Base-by-base conservation (phyloP, 2,888 invertebrate species). In the Stratiomys singularior region DNA sequence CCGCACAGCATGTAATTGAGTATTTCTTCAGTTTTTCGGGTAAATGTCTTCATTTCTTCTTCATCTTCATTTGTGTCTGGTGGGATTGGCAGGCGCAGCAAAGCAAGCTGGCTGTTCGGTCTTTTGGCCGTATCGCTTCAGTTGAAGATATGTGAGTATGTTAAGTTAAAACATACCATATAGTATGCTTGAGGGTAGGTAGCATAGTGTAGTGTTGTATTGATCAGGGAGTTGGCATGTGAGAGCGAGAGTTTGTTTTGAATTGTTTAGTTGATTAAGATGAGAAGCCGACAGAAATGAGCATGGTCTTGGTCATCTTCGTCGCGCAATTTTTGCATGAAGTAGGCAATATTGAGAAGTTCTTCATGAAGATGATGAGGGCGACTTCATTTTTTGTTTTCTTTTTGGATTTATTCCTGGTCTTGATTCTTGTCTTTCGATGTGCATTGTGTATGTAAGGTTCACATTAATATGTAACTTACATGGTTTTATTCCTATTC, bases 1-100 rank as follows among this genome's bases (percentile, higher is more conserved):
- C 58, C 25, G 58, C 58, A 21, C 58, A 60, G 58, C 58, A 23
- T 60, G 58, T 60, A 60, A 60, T 60, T 60, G 58, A 60, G 58
- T 60, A 60, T 60, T 60, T 60, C 58, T 60, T 60, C 58, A 60
- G 58, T 60, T 60, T 60, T 60, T 60, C 58, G 58, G 58, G 58
- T 60, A 60, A 60, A 60, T 60, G 58, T 60, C 58, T 60, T 60
- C 58, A 60, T 60, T 60, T 60, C 58, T 52, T 60, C 52, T 52
- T 52, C 52, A 52, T 52, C 52, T 52, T 52, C 52, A 52, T 52
- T 15, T 52, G 52, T 52, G 5, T 37, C 9, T 37, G 37, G 37
- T 5, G 3, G 37, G 37, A 9, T 9, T 52, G 52, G 52, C 15
- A 52, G 52, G 52, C 52, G 3, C 5, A 37, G 37, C 9, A 37